Base-by-base conservation (phyloP, 1,140 invertebrate genomes). In the Macrocentrus cingulum region DNA sequence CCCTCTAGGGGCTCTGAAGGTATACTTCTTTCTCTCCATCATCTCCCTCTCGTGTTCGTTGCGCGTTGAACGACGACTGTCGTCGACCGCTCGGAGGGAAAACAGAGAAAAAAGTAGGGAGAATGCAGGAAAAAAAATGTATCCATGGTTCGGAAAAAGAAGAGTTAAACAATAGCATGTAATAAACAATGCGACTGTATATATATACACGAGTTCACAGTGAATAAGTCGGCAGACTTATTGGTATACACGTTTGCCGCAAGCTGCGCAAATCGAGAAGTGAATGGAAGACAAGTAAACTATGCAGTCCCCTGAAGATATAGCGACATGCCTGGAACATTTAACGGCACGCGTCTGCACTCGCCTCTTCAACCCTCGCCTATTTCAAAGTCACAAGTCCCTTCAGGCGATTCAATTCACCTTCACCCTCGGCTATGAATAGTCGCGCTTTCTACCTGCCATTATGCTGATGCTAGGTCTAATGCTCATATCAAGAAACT, bases 91-190 rank as follows among this genome's bases (percentile, higher is more conserved):
- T 53, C 29, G 2, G 41, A 45, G 34, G 32, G 15, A 41, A 56
- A 58, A 57, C 25, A 58, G 16, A 44, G 18, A 34, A 56, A 57
- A 36, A 51, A 22, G 45, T 25, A 55, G 56, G 55, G 51, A 65
- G 54, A 62, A 56, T 52, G 44, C 52, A 50, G 41, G 59, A 49
- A 48, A 62, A 60, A 37, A 49, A 62, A 56, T 41, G 50, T 61
- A n/a, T n/a, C n/a, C n/a, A n/a, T 58, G 56, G 60, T 55, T 44
- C 54, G 46, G 54, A 42, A 50, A 32, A 36, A 42, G 32, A 57
- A 67, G 50, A 53, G 54, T 11, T 39, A 60, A 51, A 54, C 29
- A 51, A 59, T 51, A 18, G 22, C 22, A 34, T 23, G 49, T 61
- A 51, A 57, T 22, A 58, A 60, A 62, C 51, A 60, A 51, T 57